Evolutionary conservation across 2,797 vertebrate species (phyloP).

Genomic region (Gambusia yucatana): DNA sequence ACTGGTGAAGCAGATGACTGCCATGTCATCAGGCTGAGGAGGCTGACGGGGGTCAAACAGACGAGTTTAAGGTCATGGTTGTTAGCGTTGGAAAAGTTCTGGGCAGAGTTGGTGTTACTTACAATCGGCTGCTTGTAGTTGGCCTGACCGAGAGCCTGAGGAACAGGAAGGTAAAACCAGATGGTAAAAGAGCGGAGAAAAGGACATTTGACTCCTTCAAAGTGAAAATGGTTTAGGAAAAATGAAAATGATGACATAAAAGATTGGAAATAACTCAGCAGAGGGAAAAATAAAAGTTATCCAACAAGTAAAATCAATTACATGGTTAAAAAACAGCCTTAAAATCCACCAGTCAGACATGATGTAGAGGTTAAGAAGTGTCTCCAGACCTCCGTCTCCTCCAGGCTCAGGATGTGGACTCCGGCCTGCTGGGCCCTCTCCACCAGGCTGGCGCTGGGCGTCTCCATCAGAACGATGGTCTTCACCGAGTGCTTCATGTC

Average conservation of each 20-base stretch:
- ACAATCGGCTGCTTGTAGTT: conserved; percentile 72
- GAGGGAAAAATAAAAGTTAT: background rate
- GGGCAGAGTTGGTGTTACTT: conserved; percentile 35
- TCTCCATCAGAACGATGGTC: conserved; percentile 88
- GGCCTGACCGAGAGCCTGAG: conserved; percentile 72
- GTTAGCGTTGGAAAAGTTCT: background rate
- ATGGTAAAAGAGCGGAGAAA: background rate
- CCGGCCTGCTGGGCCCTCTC: conserved; percentile 82
- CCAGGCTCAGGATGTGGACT: conserved; percentile 87
- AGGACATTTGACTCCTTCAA: background rate
- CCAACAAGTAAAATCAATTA: background rate
- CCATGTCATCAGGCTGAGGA: conserved; percentile 87
- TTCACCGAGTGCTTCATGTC: conserved; percentile 81
- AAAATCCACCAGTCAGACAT: background rate
- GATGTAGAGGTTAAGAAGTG: conserved; percentile 19
- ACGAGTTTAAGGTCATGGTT: background rate
- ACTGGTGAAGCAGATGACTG: conserved; percentile 92
- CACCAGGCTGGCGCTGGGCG: conserved; percentile 80
- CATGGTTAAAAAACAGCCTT: background rate
- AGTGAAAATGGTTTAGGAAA: background rate
- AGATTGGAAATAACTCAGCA: background rate
- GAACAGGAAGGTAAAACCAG: conserved; percentile 10
- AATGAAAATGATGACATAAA: background rate
- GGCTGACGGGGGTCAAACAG: conserved; percentile 73
- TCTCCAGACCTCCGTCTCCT: conserved; percentile 84